These are phyloP conservation scores for Panonychus citri DNA, from an alignment of 1,140 invertebrate species.

Conservation along the genomic window DNA sequence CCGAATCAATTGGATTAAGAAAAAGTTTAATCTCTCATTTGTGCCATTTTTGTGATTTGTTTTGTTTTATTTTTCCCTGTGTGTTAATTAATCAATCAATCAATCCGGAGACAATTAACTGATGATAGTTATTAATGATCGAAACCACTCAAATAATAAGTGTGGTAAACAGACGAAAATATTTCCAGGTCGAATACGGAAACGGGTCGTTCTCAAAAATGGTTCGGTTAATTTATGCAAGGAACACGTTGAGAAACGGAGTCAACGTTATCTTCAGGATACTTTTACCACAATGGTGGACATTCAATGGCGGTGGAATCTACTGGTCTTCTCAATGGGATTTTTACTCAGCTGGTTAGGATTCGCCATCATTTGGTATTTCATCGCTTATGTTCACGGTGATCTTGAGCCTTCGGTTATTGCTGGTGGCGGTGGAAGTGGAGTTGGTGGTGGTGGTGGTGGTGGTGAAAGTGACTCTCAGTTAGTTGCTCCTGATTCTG, in stretches of 20 bases:
- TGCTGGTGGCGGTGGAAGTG: too few relatives aligned
- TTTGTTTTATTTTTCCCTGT: too few relatives aligned
- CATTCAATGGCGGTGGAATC: constrained; percentile 97
- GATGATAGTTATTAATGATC: too few relatives aligned
- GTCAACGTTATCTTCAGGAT: constrained; percentile 46
- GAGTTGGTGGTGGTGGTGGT: too few relatives aligned
- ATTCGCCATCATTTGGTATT: constrained; percentile 79
- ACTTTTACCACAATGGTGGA: constrained; percentile 29
- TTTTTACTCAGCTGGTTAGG: constrained; percentile 75
- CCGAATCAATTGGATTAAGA: too few relatives aligned
- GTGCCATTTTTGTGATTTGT: too few relatives aligned
- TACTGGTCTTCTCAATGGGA: constrained; percentile 69
- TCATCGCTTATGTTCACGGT: constrained; percentile 72
- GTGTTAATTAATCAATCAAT: too few relatives aligned
- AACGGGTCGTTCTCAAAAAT: constrained; percentile 73
- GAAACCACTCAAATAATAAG: neutral
- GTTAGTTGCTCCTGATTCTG: too few relatives aligned
- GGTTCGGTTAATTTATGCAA: constrained; percentile 79
- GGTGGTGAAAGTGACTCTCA: too few relatives aligned
- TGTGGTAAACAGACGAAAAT: constrained; percentile 6
- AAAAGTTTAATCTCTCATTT: too few relatives aligned
- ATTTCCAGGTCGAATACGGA: constrained; percentile 35
- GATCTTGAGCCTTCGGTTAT: constrained; percentile 48
- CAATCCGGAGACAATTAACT: too few relatives aligned
- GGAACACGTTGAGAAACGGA: constrained; percentile 65